These are phyloP conservation scores for Perca schrenkii DNA, from an alignment of 2,113 vertebrate genomes.

Conservation along the genomic window DNA sequence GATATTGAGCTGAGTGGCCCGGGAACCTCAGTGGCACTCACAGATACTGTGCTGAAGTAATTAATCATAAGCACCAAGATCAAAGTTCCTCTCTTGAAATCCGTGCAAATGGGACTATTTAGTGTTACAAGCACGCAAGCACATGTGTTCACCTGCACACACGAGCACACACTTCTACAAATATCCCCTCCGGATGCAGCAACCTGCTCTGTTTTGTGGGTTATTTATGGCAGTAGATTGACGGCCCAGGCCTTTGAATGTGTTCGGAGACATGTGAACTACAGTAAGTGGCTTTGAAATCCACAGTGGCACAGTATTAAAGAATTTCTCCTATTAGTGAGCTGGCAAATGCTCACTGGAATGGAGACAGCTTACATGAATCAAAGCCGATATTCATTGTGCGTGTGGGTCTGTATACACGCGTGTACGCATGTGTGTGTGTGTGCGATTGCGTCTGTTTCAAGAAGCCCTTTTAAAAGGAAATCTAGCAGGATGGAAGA, in stretches of 20 bases:
- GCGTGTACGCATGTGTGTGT: constrained; percentile 6
- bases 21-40: constrained; percentile 70
- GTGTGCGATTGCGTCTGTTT: constrained; percentile 56
- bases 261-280: constrained; percentile 72
- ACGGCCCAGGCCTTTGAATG: constrained; percentile 60
- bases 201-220: constrained; percentile 53
- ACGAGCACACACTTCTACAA: constrained; percentile 4
- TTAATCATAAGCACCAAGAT: constrained; percentile 77
- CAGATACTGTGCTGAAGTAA: constrained; percentile 67
- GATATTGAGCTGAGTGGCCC: constrained; percentile 71
- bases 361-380: constrained; percentile 81
- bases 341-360: constrained; percentile 81
- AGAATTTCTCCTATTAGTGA: constrained; percentile 81
- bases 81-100: constrained; percentile 72
- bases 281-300: constrained; percentile 83
- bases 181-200: constrained; percentile 34
- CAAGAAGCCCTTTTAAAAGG: constrained; percentile 65
- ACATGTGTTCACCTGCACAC: background rate
- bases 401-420: constrained; percentile 53
- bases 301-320: constrained; percentile 79
- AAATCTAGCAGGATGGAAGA: constrained; percentile 72
- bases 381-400: constrained; percentile 77
- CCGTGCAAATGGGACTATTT: constrained; percentile 59
- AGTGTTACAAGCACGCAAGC: constrained; percentile 18
- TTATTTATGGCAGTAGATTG: constrained; percentile 71